A percentile compares a stretch with the other conserved stretches of the same genome.
Evolutionary conservation across 2,113 vertebrate species (phyloP).

Genomic region (Meleagris gallopavo): DNA sequence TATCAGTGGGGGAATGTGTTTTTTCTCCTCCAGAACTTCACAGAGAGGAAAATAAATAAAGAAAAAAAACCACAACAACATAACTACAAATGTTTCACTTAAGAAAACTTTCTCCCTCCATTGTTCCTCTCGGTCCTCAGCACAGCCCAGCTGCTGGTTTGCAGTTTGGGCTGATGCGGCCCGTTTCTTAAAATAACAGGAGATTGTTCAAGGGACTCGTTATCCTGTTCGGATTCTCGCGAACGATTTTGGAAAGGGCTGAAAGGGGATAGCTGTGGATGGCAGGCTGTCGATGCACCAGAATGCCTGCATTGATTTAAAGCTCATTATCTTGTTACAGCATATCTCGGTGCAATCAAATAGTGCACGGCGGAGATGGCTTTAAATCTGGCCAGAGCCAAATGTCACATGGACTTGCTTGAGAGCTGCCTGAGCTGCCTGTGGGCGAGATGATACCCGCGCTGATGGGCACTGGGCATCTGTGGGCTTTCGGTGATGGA

Average conservation of each 20-base stretch:
- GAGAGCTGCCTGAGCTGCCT: slow-evolving; percentile 34
- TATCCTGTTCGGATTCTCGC: slow-evolving; percentile 54
- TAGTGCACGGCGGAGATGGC: slow-evolving; percentile 41
- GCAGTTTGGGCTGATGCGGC: background rate
- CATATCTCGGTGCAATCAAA: slow-evolving; percentile 73
- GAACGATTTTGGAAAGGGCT: slow-evolving; percentile 66
- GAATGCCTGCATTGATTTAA: slow-evolving; percentile 74
- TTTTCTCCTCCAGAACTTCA: background rate
- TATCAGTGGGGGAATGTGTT: rapidly evolving
- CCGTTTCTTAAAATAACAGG: slow-evolving; percentile 57
- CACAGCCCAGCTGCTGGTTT: slow-evolving; percentile 2
- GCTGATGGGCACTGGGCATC: background rate
- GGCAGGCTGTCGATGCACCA: slow-evolving; percentile 52
- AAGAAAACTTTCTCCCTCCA: background rate
- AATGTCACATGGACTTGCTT: slow-evolving; percentile 49
- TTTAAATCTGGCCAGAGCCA: slow-evolving; percentile 48
- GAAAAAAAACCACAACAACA: rapidly evolving
- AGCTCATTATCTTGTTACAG: slow-evolving; percentile 73
- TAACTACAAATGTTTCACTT: background rate
- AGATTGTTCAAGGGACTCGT: slow-evolving; percentile 59
- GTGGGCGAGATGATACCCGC: background rate
- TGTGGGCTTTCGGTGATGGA: background rate
- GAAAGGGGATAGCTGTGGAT: slow-evolving; percentile 54
- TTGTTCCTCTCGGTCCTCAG: background rate
- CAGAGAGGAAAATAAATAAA: background rate